phyloP scores from a whole-genome alignment of 2,888 invertebrate genomes.

The Melieria omissa region DNA sequence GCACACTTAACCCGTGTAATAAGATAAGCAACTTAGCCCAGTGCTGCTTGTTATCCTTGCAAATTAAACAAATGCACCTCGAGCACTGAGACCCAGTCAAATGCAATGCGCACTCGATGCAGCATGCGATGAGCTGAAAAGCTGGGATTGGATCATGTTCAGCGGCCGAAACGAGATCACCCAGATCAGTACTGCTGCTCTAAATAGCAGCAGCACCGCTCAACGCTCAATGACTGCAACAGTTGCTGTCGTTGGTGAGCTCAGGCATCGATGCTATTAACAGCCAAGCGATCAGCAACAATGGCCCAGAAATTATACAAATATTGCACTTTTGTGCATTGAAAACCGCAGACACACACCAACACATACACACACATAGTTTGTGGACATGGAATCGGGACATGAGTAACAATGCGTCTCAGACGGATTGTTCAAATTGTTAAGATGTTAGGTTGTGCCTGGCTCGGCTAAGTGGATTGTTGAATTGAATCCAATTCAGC shows the following conservation, averaged over 20 bases:
- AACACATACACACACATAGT: conserved; percentile 22
- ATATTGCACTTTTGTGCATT: conserved; percentile 19
- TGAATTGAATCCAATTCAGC: conserved; percentile 57
- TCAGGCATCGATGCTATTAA: neutral
- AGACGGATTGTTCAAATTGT: conserved; percentile 26
- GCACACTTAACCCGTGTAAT: conserved; percentile 46
- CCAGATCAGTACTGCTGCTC: conserved; percentile 24
- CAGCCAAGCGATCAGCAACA: conserved; percentile 6
- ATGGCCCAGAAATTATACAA: conserved; percentile 19
- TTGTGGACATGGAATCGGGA: conserved; percentile 18
- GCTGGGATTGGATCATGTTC: neutral
- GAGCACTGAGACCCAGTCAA: conserved; percentile 13
- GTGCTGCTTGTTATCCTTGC: conserved; percentile 38
- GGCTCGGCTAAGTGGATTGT: conserved; percentile 48
- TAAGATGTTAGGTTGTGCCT: conserved; percentile 27
- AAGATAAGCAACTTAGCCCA: conserved; percentile 47
- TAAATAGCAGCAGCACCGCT: conserved; percentile 21
- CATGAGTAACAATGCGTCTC: neutral
- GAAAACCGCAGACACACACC: neutral
- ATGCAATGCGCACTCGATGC: conserved; percentile 21
- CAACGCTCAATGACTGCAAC: conserved; percentile 24
- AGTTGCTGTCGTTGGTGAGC: neutral
- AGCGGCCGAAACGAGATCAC: conserved; percentile 30
- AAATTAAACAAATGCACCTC: conserved; percentile 24
- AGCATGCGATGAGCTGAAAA: neutral